A percentile compares a stretch with the other conserved stretches of the same genome.
These are phyloP conservation scores for Tangara arthus DNA, from an alignment of 2,797 vertebrate species.

Conservation along the genomic window DNA sequence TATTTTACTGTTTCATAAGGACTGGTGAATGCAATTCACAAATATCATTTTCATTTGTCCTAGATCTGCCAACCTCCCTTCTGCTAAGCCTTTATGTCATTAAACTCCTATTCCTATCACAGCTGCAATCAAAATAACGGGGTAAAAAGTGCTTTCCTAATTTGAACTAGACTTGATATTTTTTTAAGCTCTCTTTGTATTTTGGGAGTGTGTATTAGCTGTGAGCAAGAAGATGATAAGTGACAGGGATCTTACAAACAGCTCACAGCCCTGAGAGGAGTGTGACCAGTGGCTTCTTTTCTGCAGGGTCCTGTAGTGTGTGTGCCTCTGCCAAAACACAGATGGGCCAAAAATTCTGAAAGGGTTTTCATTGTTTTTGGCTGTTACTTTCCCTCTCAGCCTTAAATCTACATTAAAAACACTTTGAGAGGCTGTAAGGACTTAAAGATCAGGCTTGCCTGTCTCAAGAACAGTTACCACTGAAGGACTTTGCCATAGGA, in stretches of 20 bases:
- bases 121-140: background rate
- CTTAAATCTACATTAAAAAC: background rate
- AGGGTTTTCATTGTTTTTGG: background rate
- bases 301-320: background rate
- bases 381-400: background rate
- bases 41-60: background rate
- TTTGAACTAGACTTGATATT: background rate
- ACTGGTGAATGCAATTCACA: background rate
- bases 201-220: background rate
- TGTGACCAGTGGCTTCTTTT: background rate
- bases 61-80: background rate
- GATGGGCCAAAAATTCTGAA: rapidly evolving
- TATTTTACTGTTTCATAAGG: background rate
- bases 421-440: background rate
- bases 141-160: background rate
- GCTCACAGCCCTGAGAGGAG: background rate
- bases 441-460: background rate
- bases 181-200: background rate
- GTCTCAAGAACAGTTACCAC: background rate
- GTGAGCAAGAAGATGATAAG: background rate
- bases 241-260: background rate
- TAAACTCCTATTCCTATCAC: background rate
- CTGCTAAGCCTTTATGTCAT: background rate
- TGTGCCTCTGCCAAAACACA: background rate
- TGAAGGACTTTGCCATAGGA: background rate